These are phyloP conservation scores for Micrasema minimum DNA, from an alignment of 1,140 invertebrate genomes.

Conservation along the genomic window DNA sequence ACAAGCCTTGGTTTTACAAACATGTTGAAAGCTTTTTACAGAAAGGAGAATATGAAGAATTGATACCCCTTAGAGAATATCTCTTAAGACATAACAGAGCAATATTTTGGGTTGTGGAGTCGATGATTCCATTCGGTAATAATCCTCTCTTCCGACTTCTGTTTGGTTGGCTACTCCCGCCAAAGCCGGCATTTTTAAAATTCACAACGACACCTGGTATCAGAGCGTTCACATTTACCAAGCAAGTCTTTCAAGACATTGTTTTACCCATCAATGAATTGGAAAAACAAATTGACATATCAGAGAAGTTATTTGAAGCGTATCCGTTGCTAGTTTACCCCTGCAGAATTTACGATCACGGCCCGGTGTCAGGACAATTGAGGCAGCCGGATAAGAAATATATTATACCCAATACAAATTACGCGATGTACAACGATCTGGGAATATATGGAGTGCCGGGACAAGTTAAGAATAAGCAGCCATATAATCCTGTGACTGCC, in stretches of 20 bases:
- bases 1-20: constrained; percentile 89
- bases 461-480: constrained; percentile 70
- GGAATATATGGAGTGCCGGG: constrained; percentile 84
- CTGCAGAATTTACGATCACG: constrained; percentile 76
- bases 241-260: constrained; percentile 88
- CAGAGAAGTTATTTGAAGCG: constrained; percentile 75
- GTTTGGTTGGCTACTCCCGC: constrained; percentile 84
- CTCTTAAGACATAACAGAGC: constrained; percentile 82
- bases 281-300: constrained; percentile 73
- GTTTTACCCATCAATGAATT: constrained; percentile 78
- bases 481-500: constrained; percentile 61
- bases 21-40: constrained; percentile 73
- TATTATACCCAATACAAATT: constrained; percentile 66
- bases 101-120: constrained; percentile 85
- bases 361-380: constrained; percentile 78
- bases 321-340: constrained; percentile 88
- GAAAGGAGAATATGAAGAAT: constrained; percentile 69
- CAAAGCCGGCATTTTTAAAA: constrained; percentile 85
- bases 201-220: constrained; percentile 83
- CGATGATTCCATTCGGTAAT: constrained; percentile 90
- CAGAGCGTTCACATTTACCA: constrained; percentile 81
- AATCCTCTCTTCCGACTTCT: constrained; percentile 77
- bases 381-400: constrained; percentile 69
- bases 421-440: constrained; percentile 81
- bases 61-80: constrained; percentile 83